Evolutionary conservation across 2,888 invertebrate genomes (phyloP).

Genomic region (Drosophila ustulata): DNA sequence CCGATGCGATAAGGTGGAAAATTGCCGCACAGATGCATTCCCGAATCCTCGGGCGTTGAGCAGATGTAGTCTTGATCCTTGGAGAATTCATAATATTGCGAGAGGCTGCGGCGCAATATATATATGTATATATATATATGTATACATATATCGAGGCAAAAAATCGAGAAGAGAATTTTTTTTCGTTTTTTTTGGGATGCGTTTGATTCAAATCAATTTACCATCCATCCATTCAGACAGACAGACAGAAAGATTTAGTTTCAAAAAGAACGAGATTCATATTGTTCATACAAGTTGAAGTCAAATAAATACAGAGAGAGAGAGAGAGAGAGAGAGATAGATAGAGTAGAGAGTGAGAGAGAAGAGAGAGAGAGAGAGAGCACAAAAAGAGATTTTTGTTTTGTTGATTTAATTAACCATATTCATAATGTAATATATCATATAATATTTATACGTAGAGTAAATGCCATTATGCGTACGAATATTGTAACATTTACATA

Average conservation of each 20-base stretch:
- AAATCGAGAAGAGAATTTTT: constrained; percentile 38
- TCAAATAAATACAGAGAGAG: constrained; percentile 10
- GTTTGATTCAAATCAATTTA: constrained; percentile 41
- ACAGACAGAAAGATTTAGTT: constrained; percentile 11
- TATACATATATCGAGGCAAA: neutral
- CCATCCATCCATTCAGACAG: constrained; percentile 26
- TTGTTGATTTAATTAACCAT: constrained; percentile 41
- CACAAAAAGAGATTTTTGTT: constrained; percentile 50
- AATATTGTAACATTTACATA: constrained; percentile 63
- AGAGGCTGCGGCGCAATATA: constrained; percentile 86
- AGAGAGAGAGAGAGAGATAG: constrained; percentile 19
- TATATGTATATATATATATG: neutral
- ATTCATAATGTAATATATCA: constrained; percentile 38
- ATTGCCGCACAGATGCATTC: constrained; percentile 95
- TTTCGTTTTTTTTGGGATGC: constrained; percentile 37
- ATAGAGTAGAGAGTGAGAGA: constrained; percentile 16
- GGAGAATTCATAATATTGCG: constrained; percentile 94
- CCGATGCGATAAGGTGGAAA: constrained; percentile 93
- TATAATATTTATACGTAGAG: constrained; percentile 51
- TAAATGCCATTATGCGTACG: constrained; percentile 62
- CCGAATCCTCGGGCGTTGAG: constrained; percentile 95
- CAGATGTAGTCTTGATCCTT: constrained; percentile 99
- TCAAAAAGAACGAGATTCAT: neutral
- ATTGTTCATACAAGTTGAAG: neutral
- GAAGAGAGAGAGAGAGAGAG: constrained; percentile 49